Evolutionary conservation across 1,140 invertebrate genomes (phyloP).

Genomic region (Drosophila arawakana): DNA sequence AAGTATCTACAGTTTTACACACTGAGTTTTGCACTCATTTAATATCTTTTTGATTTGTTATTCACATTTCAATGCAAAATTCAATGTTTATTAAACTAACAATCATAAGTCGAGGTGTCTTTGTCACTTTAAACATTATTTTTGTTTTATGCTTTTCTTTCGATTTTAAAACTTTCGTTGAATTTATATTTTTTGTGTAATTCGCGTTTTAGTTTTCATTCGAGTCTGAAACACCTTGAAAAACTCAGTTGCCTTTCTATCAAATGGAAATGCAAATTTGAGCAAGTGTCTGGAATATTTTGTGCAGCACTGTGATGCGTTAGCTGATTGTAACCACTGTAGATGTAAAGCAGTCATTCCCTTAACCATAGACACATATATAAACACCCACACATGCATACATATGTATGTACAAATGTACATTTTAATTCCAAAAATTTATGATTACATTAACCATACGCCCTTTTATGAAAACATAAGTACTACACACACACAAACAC

Average conservation of each 20-base stretch:
- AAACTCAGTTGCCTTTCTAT: constrained; percentile 68
- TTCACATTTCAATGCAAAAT: neutral
- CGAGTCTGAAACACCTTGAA: constrained; percentile 1
- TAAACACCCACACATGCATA: constrained; percentile 13
- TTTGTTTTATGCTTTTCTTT: constrained; percentile 64
- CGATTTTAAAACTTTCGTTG: constrained; percentile 54
- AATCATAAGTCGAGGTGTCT: neutral
- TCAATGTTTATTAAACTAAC: neutral
- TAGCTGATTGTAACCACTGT: neutral
- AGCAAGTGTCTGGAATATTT: constrained; percentile 19
- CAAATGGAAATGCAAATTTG: constrained; percentile 65
- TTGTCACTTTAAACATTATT: constrained; percentile 56
- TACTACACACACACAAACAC: constrained; percentile 1
- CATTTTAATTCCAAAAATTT: constrained; percentile 76
- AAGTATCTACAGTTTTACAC: neutral
- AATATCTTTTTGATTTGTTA: neutral
- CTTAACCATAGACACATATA: neutral
- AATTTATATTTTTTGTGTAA: constrained; percentile 26
- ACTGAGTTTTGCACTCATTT: neutral
- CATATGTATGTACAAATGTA: constrained; percentile 56
- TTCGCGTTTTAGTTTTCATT: constrained; percentile 31
- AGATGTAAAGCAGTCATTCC: constrained; percentile 1
- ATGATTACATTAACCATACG: constrained; percentile 56
- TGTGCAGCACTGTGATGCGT: constrained; percentile 3
- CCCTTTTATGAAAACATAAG: constrained; percentile 53